Percentiles rank a stretch among this genome's conserved stretches.
phyloP scores from a whole-genome alignment of 2,888 invertebrate genomes.

The Linyphia triangularis region DNA sequence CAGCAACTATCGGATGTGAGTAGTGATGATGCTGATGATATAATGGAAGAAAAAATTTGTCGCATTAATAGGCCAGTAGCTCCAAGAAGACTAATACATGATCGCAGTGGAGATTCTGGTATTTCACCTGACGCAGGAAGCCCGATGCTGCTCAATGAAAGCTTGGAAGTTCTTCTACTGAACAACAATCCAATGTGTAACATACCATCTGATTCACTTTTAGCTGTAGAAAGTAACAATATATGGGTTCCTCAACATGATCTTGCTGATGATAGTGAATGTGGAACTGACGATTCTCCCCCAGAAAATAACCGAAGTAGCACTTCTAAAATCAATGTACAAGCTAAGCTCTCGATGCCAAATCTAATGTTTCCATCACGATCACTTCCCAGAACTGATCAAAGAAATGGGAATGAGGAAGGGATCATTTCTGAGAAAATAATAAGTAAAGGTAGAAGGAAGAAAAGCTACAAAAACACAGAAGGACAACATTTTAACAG shows the following conservation, averaged over 20 bases:
- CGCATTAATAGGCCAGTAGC: constrained; percentile 78
- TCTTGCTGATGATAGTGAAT: constrained; percentile 69
- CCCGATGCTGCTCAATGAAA: constrained; percentile 81
- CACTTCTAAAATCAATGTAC: constrained; percentile 16
- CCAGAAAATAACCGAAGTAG: constrained; percentile 12
- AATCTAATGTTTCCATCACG: constrained; percentile 71
- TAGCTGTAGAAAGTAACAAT: constrained; percentile 77
- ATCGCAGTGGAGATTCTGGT: constrained; percentile 91
- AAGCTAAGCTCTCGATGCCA: constrained; percentile 69
- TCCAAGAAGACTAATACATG: constrained; percentile 80
- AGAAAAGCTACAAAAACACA: constrained; percentile 56
- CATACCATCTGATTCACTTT: background rate
- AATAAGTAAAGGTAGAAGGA: constrained; percentile 46
- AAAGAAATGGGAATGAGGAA: constrained; percentile 40
- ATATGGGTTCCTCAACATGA: constrained; percentile 74
- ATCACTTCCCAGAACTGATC: constrained; percentile 56
- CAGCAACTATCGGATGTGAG: constrained; percentile 69
- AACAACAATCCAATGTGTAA: constrained; percentile 26
- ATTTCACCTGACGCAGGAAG: constrained; percentile 88
- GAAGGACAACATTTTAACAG: constrained; percentile 77
- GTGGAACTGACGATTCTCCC: constrained; percentile 53
- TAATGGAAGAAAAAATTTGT: constrained; percentile 79
- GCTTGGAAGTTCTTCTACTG: constrained; percentile 38
- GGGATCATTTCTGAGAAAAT: constrained; percentile 3
- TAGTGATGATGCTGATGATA: constrained; percentile 79